Evolutionary conservation across 2,113 vertebrate species (phyloP), one percentile per base, ranked within the genome.

Genomic region (Numenius arquata): DNA sequence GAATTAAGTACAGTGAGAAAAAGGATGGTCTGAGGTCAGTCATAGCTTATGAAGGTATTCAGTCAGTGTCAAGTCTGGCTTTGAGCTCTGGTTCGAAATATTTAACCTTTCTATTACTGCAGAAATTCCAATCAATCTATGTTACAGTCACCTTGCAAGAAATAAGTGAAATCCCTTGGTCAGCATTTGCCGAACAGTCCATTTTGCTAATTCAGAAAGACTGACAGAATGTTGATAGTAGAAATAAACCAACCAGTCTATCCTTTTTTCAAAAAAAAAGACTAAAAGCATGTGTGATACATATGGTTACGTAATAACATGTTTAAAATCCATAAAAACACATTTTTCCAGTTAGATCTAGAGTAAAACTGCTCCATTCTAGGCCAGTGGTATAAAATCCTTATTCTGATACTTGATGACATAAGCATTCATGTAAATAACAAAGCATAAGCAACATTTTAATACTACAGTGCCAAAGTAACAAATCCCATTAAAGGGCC

Each of bases 101-200:
- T 95, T 96, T 97, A 96, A 95, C 90, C 86, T 97, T 97, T 97
- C 86, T 93, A 50, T 97, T 96, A 79, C n/a, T 70, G 76, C 70
- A 80, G 80, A 94, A 90, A 85, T 88, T 92, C 61, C 68, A 93
- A 83, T 96, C 85, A 93, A 94, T 96, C 87, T 85, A 9, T 61
- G 55, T 94, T 95, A 63, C 47, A 96, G 92, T 96, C 81, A 94
- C 91, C 89, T 97, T 83, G 50, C 59, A 79, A 82, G 87, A 92
- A 95, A 68, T 30, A 91, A 93, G 63, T 71, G 47, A 92, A 97
- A 93, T 80, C 27, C 73, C 84, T 87, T 89, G 70, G 90, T 96
- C 93, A 97, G 83, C 91, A 75, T 65, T 94, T 96, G 85, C 73
- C 94, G 85, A 85, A 29, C 40, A 86, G 32, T 63, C 25, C 45